Evolutionary conservation across 2,113 vertebrate genomes (phyloP), one percentile per base, ranked within the genome.

Genomic region (Sminthopsis crassicaudata): DNA sequence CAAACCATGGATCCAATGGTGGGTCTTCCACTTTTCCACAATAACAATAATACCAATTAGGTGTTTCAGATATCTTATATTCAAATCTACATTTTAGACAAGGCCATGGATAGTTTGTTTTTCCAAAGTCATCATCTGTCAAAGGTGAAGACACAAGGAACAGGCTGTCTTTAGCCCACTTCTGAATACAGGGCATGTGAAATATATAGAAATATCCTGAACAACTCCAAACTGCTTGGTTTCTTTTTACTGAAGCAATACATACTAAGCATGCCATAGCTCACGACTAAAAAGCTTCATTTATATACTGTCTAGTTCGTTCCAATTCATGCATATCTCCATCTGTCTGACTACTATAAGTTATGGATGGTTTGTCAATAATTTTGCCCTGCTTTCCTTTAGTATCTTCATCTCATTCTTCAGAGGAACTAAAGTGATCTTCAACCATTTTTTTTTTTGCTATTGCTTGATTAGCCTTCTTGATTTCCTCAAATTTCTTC

Each of bases 141-240:
- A 99, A 97, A 0, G 99, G 98, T 3, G 99, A 99, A 96, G 99
- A 99, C 0, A 99, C 98, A 91, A 99, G 99, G 98, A 99, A 99
- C 94, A 99, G 98, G 2, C 99, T 99, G 97, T 99, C 99, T 95
- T 98, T 99, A 90, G 99, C 99, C 99, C 99, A 99, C 92, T 99
- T 99, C 95, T 99, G 99, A 93, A 99, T 99, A 92, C 99, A 99
- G 16, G 99, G 99, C 96, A 99, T 98, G 97, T 99, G 99, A 98
- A 99, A 99, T 98, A 99, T 99, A 96, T 99, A 99, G 98, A 99
- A 99, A 95, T 99, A 99, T 55, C 99, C 99, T 94, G 97, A 98
- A 97, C 99, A 99, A 96, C 99, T 99, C 99, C 99, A 99, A 95
- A 99, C 99, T n/a, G n/a, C n/a, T n/a, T n/a, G n/a, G n/a, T n/a